Base-by-base conservation (phyloP, 2,888 invertebrate species). In the Ectemnius lituratus region DNA sequence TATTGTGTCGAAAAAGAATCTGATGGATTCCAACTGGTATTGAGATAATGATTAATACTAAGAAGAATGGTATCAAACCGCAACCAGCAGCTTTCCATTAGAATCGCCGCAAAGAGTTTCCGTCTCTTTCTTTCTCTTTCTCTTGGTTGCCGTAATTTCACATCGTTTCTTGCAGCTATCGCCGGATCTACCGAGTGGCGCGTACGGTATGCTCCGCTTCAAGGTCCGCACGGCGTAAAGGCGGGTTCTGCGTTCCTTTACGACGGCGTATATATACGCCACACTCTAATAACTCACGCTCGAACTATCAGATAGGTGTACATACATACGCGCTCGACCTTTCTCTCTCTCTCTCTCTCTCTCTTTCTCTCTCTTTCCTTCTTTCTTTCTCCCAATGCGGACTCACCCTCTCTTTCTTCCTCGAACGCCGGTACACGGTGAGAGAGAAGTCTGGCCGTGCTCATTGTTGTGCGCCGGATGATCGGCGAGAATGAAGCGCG, bases 211-310 rank as follows among this genome's bases (percentile, higher is more conserved):
- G 69, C 47, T 71, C 76, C 76, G 64, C 79, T 73, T 68, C 76
- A 81, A 81, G 74, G 74, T 70, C 72, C 80, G 70, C 70, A 67
- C 37, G 66, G 73, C 74, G 74, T 71, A 75, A 76, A 81, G 62
- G 73, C 71, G 64, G 68, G 69, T 75, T 62, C 64, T 76, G 70
- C 61, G 79, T 76, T 77, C 82, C 76, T 81, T 81, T 81, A 75
- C 82, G 79, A 79, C 70, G 82, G 46, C 52, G 52, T 52, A 16
- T 52, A 52, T 77, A 66, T 68, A 71, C 76, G 71, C 77, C 69
- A 79, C 79, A 81, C 76, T 75, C 79, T 84, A 82, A 84, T 84
- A 84, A 84, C 84, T 84, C 84, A 84, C 78, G 79, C 73, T 78
- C 75, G 64, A 84, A 76, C 81, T 83, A 84, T 84, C 84, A 79